Evolutionary conservation across 2,113 vertebrate species (phyloP).

Genomic region (Ammodytes dubius): DNA sequence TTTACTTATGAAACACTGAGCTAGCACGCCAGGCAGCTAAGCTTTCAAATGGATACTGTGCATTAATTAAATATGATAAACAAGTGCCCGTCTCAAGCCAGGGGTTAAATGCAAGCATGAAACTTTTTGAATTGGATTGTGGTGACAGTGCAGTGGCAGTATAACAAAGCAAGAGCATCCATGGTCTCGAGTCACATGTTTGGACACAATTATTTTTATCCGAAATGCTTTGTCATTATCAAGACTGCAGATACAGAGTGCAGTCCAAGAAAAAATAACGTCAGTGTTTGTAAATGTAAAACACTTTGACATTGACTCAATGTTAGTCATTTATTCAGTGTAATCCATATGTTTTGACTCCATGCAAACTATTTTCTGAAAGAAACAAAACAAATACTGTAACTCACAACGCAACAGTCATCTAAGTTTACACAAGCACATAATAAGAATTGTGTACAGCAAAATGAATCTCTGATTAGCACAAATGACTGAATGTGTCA

Average conservation of each 20-base stretch:
- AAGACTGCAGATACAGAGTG: constrained; percentile 7
- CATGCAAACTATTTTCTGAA: too few relatives aligned
- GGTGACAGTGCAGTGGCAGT: neutral
- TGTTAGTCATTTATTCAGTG: too few relatives aligned
- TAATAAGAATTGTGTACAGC: neutral
- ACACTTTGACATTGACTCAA: too few relatives aligned
- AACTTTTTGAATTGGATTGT: neutral
- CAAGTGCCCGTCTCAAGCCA: neutral
- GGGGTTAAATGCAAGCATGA: neutral
- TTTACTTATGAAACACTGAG: constrained; percentile 32
- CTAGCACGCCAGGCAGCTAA: neutral
- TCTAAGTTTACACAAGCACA: constrained; percentile 1
- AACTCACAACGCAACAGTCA: neutral
- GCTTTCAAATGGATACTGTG: constrained; percentile 1
- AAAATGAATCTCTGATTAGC: constrained; percentile 18
- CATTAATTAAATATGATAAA: neutral
- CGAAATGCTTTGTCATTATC: constrained; percentile 12
- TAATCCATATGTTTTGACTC: too few relatives aligned
- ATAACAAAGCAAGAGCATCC: neutral
- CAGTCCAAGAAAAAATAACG: neutral
- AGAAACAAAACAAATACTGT: too few relatives aligned
- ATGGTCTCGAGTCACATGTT: constrained; percentile 1
- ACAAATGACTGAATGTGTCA: neutral
- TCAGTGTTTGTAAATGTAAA: constrained; percentile 12
- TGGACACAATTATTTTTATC: constrained; percentile 1